Percentiles rank a stretch among this genome's conserved stretches.
Evolutionary conservation across 2,888 invertebrate genomes (phyloP).

Genomic region (Drosophila pegasa): DNA sequence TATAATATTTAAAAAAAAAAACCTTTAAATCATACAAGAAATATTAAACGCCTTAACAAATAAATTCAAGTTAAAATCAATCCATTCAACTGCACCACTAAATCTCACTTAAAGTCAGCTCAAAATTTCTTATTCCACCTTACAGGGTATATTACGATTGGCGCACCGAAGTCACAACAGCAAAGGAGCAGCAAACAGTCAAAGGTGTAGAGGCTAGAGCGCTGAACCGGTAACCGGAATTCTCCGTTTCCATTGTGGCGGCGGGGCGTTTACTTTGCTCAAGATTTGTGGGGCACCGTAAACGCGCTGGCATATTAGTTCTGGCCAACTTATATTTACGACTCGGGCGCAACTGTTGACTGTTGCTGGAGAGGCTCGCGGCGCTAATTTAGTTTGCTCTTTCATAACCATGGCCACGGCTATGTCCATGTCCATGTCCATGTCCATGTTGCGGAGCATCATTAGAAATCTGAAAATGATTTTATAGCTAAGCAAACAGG

Average conservation of each 20-base stretch:
- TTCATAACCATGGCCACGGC: constrained; percentile 27
- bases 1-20: too few relatives aligned
- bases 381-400: constrained; percentile 71
- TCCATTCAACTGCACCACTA: not conserved
- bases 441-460: constrained; percentile 40
- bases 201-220: constrained; percentile 7
- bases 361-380: constrained; percentile 54
- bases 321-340: constrained; percentile 74
- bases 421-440: constrained; percentile 31
- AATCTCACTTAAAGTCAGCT: too few relatives aligned
- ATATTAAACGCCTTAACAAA: not conserved
- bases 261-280: constrained; percentile 55
- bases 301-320: constrained; percentile 73
- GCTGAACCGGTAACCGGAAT: constrained; percentile 35
- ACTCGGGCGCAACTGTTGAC: constrained; percentile 43
- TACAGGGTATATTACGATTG: constrained; percentile 27
- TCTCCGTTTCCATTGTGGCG: constrained; percentile 42
- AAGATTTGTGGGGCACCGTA: constrained; percentile 68
- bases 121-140: not conserved
- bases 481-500: constrained; percentile 75
- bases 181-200: not conserved
- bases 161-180: not conserved
- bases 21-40: not conserved
- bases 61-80: not conserved
- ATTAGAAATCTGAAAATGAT: constrained; percentile 74